phyloP scores from a whole-genome alignment of 2,888 invertebrate genomes.

The Eupithecia subfuscata region DNA sequence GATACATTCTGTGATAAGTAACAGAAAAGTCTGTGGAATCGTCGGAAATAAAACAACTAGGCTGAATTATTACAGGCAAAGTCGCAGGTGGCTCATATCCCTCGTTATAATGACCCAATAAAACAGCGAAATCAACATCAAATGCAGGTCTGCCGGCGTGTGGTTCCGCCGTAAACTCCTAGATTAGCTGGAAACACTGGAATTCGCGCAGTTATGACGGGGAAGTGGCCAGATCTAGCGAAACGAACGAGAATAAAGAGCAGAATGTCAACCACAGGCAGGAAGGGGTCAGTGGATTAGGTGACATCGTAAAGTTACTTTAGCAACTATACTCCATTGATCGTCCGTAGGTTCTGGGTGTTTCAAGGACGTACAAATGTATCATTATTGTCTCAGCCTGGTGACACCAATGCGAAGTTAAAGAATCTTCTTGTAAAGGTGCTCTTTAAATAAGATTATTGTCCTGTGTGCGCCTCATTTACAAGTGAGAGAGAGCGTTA shows the following conservation, averaged over 20 bases:
- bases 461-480: not conserved
- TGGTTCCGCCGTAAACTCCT: conserved; percentile 35
- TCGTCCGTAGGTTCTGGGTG: not conserved
- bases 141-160: conserved; percentile 35
- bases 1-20: not conserved
- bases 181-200: conserved; percentile 17
- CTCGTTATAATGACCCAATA: conserved; percentile 35
- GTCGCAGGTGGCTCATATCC: not conserved
- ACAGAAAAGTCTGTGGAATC: too few relatives aligned
- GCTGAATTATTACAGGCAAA: conserved; percentile 6
- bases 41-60: not conserved
- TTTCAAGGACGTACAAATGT: not conserved
- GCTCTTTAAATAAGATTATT: not conserved
- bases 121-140: conserved; percentile 36
- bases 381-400: not conserved
- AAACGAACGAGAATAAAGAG: not conserved
- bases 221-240: conserved; percentile 10
- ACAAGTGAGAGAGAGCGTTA: not conserved
- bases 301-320: not conserved
- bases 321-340: too few relatives aligned
- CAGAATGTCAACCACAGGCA: not conserved
- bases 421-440: not conserved
- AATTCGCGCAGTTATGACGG: conserved; percentile 11
- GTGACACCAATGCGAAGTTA: not conserved
- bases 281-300: conserved; percentile 2